Evolutionary conservation across 1,140 invertebrate species (phyloP), one percentile per base, ranked within the genome.

Genomic region (Caenorhabditis latens): DNA sequence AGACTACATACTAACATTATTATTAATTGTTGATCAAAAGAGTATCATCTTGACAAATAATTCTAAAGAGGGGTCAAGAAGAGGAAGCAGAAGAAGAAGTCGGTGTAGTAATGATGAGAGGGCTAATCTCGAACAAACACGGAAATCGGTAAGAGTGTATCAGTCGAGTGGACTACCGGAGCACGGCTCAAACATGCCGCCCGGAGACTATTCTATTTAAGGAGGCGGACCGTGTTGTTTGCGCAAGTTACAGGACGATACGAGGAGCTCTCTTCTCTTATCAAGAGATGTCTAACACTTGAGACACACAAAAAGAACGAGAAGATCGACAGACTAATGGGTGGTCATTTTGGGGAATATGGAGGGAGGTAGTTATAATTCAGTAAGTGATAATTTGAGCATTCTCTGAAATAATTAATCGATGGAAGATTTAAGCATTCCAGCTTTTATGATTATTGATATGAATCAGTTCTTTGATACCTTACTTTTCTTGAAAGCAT

Each of bases 101-200:
- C 13, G 65, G 65, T 71, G 71, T 79, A 79, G 71, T 79, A 79
- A 40, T 79, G 71, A 79, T 79, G 71, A 79, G 71, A 79, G 71
- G 71, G 19, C 46, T 79, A 79, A 79, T 79, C 71, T 79, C 71
- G 71, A 79, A 79, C 71, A 79, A 79, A 79, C 71, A 79, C 71
- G 71, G 71, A 79, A 79, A 79, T 79, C 71, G 71, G 71, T 79
- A 79, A 79, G 71, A 79, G 71, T 79, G 71, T 79, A 79, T 79
- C 71, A 79, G 71, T 79, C 71, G 71, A 79, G 71, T 79, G 71
- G 71, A 19, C 21, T 46, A 46, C 71, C 71, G 71, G 71, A 79
- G 50, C 71, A 79, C 46, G 71, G 71, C 71, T 79, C 71, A 79
- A 79, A 79, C 71, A 79, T 79, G 71, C 71, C 71, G 71, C 16